phyloP scores from a whole-genome alignment of 2,113 vertebrate genomes.

The Dascyllus trimaculatus region DNA sequence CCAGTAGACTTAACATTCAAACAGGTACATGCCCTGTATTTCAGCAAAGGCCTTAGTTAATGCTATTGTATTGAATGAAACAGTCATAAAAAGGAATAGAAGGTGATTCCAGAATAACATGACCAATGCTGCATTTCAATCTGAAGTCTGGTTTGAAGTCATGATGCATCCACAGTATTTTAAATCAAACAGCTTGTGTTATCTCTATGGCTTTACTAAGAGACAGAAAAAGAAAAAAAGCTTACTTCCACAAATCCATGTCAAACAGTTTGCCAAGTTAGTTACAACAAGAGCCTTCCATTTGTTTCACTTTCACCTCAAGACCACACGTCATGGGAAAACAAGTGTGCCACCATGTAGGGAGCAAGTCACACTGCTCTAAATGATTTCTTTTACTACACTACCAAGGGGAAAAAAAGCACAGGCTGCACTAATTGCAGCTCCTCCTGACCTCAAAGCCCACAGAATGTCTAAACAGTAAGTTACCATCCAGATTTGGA shows the following conservation, averaged over 20 bases:
- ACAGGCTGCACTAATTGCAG: slow-evolving; percentile 60
- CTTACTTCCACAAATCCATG: slow-evolving; percentile 3
- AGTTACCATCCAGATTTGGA: slow-evolving; percentile 64
- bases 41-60: no score
- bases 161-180: no score
- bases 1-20: background rate
- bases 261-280: slow-evolving; percentile 15
- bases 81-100: no score
- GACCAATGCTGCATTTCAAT: no score
- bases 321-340: slow-evolving; percentile 44
- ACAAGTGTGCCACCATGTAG: slow-evolving; percentile 25
- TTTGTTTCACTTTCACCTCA: slow-evolving; percentile 14
- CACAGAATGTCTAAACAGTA: slow-evolving; percentile 43
- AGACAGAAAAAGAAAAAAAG: no score
- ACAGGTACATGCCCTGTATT: no score
- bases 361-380: slow-evolving; percentile 25
- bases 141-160: no score
- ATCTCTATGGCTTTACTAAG: no score
- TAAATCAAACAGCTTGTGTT: no score
- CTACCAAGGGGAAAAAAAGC: slow-evolving; percentile 53
- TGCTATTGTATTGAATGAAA: no score
- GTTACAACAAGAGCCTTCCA: slow-evolving; percentile 1
- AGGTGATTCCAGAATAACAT: no score
- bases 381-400: slow-evolving; percentile 61
- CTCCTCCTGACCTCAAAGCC: slow-evolving; percentile 46